phyloP scores from a whole-genome alignment of 2,888 invertebrate species.

The Camponotus fellah region DNA sequence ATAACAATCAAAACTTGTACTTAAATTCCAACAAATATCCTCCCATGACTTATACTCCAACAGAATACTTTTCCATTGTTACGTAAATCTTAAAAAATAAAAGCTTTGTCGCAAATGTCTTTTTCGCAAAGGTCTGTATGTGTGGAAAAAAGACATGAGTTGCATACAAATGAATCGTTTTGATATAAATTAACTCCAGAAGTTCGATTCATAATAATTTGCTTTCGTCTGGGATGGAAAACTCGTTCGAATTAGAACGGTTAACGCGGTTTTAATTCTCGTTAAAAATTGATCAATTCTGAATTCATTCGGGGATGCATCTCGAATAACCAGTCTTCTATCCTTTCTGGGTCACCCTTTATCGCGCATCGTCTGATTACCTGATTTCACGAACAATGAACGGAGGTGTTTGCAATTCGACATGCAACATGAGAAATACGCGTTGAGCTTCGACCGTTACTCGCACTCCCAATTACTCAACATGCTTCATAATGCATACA shows the following conservation, averaged over 20 bases:
- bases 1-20: background rate
- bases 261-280: conserved; percentile 3
- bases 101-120: background rate
- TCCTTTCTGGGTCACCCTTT: conserved; percentile 33
- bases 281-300: conserved; percentile 8
- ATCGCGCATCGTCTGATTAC: conserved; percentile 28
- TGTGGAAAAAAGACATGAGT: background rate
- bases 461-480: conserved; percentile 66
- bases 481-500: conserved; percentile 64
- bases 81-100: background rate
- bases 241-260: conserved; percentile 11
- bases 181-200: background rate
- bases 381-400: conserved; percentile 57
- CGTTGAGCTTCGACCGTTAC: conserved; percentile 46
- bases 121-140: background rate
- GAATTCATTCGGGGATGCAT: conserved; percentile 5
- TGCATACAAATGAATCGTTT: background rate
- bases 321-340: background rate
- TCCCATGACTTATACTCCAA: background rate
- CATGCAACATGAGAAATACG: conserved; percentile 60
- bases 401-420: conserved; percentile 64
- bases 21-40: background rate
- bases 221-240: conserved; percentile 1
- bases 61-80: background rate
- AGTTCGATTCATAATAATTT: background rate